Percentiles rank a stretch among this genome's conserved stretches.
Evolutionary conservation across 2,888 invertebrate species (phyloP).

Genomic region (Monoplex corrugatus): DNA sequence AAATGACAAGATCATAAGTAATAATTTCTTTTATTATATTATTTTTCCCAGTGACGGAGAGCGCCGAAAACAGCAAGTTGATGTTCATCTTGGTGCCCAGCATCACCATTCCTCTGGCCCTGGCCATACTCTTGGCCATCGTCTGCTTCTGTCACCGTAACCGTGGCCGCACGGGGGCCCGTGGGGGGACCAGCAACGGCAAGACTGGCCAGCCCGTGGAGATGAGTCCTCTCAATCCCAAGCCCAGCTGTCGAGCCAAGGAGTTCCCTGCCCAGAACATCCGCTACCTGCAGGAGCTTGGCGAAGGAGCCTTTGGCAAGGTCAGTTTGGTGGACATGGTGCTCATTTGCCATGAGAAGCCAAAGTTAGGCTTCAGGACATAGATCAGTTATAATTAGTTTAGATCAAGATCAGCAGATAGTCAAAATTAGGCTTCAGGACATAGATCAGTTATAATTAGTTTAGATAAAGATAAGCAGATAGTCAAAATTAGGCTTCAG

Average conservation of each 20-base stretch:
- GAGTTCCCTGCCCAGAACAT: constrained; percentile 92
- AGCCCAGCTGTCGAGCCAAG: constrained; percentile 85
- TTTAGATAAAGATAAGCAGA: no score
- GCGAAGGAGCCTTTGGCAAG: constrained; percentile 94
- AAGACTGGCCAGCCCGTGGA: constrained; percentile 69
- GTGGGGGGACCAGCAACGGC: constrained; percentile 62
- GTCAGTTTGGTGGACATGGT: not conserved
- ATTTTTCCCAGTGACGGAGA: constrained; percentile 82
- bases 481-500: no score
- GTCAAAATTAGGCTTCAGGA: no score
- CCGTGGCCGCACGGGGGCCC: constrained; percentile 53
- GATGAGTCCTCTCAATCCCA: constrained; percentile 75
- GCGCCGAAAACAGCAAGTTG: constrained; percentile 78
- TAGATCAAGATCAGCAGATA: no score
- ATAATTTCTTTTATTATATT: no score
- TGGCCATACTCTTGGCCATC: constrained; percentile 76
- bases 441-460: no score
- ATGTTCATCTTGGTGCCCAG: constrained; percentile 85
- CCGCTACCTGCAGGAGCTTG: constrained; percentile 78
- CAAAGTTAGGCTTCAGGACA: no score
- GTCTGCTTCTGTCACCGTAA: constrained; percentile 78
- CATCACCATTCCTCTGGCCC: constrained; percentile 79
- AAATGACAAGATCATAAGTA: no score
- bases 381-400: no score
- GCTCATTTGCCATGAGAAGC: no score